Evolutionary conservation across 1,140 invertebrate species (phyloP), one percentile per base, ranked within the genome.

Genomic region (Acromyrmex charruanus): DNA sequence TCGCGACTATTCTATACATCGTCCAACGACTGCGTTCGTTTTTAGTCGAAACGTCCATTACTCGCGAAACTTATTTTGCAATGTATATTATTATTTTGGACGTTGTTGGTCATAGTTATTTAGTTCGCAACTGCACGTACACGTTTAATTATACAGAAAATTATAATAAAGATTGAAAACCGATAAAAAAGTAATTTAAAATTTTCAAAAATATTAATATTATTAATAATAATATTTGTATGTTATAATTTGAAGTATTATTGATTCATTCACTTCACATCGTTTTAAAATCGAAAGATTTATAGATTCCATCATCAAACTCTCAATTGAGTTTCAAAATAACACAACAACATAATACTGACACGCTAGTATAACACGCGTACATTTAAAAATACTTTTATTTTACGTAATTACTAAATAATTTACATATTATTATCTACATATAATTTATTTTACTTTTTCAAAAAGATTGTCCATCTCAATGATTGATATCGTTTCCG

Each of bases 11-110:
- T 18, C 49, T 58, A 71, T 69, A 68, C 28, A 55, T 81, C 49
- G 51, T 81, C 21, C 65, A 81, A 81, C 79, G 79, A 81, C 35
- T 44, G 31, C 35, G 21, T 59, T 31, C 21, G 65, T 71, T 81
- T 81, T 81, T 71, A 44, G 51, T 81, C 79, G 35, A 71, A 71
- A 71, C 9, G 21, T 68, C 35, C 12, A 14, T 75, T 75, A 55
- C 21, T n/a, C 77, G n/a, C 79, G 35, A 58, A 81, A 81, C 35
- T 71, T 81, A 69, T 35, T 69, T 71, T 44, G 10, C 21, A 71
- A n/a, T 21, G 12, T 44, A 16, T 44, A 77, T 77, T 79, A 69
- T 81, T 71, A 71, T 49, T 81, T 80, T 16, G n/a, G 14, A 55
- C 39, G 14, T 55, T n/a, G 21, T 16, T 28, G 31, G 51, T n/a